phyloP scores from a whole-genome alignment of 2,113 vertebrate genomes.

The Mastomys natalensis region DNA sequence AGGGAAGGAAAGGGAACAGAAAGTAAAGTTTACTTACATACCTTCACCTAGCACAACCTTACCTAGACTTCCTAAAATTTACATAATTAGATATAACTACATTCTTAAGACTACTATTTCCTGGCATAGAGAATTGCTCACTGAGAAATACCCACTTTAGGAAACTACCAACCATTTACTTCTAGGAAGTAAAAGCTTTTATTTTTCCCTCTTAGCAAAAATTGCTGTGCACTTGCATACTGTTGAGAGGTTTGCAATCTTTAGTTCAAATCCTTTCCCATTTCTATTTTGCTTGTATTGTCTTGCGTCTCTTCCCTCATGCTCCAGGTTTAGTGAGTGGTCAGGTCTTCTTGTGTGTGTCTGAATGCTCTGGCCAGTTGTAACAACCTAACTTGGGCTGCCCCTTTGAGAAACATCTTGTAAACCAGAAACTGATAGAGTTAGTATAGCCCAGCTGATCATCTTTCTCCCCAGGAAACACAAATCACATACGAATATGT shows the following conservation, averaged over 20 bases:
- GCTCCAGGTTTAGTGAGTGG: neutral
- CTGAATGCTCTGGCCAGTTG: neutral
- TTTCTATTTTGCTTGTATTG: neutral
- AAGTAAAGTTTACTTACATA: neutral
- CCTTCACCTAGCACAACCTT: neutral
- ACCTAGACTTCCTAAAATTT: neutral
- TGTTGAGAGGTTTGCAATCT: neutral
- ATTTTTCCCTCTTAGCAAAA: constrained; percentile 28
- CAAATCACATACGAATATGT: neutral
- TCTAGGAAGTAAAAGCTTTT: constrained; percentile 6
- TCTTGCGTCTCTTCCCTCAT: neutral
- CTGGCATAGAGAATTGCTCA: neutral
- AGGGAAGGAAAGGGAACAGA: no score
- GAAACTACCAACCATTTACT: constrained; percentile 37
- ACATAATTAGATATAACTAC: neutral
- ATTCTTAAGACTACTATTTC: neutral
- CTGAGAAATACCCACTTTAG: neutral
- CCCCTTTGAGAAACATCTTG: neutral
- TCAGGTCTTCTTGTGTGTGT: neutral
- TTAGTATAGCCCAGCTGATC: neutral
- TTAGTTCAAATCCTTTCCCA: neutral
- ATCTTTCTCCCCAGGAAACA: neutral
- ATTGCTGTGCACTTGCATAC: neutral
- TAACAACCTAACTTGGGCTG: neutral
- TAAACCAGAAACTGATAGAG: neutral